These are phyloP conservation scores for Cyanistes caeruleus DNA, from an alignment of 2,113 vertebrate genomes.

Conservation along the genomic window DNA sequence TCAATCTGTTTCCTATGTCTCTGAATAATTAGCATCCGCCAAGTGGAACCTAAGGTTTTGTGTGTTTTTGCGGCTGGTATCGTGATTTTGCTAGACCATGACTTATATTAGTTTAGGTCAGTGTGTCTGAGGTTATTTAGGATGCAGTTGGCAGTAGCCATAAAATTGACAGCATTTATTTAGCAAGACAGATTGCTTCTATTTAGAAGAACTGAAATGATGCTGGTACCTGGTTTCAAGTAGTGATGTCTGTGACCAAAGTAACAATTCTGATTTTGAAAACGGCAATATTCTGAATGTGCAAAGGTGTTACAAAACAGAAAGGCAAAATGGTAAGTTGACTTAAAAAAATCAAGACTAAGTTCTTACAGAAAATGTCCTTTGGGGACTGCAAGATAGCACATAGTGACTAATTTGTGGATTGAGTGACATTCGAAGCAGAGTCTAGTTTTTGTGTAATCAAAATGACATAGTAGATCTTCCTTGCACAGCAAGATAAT, in stretches of 20 bases:
- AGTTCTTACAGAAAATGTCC: background rate
- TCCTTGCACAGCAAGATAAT: background rate
- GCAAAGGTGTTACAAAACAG: background rate
- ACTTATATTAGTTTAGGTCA: background rate
- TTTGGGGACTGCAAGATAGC: background rate
- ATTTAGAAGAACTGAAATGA: background rate
- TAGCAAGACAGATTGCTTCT: background rate
- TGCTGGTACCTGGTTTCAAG: background rate
- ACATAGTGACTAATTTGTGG: background rate
- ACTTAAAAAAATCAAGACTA: background rate
- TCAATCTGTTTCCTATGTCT: background rate
- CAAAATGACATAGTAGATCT: background rate
- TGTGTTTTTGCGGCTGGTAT: background rate
- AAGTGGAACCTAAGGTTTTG: background rate
- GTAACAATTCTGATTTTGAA: background rate
- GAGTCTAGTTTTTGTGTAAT: background rate
- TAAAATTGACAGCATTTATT: background rate
- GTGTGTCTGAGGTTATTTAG: background rate
- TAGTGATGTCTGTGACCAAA: background rate
- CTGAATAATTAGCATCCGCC: background rate
- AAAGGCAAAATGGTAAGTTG: background rate
- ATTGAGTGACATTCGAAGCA: background rate
- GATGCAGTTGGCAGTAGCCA: background rate
- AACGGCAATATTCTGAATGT: background rate
- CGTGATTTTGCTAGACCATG: background rate